Evolutionary conservation across 2,797 vertebrate species (phyloP).

Genomic region (Falco peregrinus): DNA sequence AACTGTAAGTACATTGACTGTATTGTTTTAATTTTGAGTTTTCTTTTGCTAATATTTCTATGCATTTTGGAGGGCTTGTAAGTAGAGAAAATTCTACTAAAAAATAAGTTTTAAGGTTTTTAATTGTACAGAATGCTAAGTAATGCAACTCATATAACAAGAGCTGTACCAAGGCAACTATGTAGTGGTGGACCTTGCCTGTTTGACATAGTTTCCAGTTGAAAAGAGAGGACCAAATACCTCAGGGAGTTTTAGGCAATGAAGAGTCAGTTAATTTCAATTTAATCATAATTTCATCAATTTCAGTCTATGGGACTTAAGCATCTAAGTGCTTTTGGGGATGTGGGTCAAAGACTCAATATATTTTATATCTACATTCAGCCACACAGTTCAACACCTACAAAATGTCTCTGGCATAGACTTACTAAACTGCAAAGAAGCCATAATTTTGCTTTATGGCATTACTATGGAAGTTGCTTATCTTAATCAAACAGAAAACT

Average conservation of each 20-base stretch:
- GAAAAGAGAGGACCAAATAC: background rate
- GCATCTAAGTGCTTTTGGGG: background rate
- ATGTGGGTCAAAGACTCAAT: background rate
- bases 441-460: background rate
- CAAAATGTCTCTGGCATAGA: background rate
- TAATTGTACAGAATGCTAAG: background rate
- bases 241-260: background rate
- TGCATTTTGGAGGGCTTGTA: background rate
- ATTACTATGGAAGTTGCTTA: background rate
- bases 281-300: background rate
- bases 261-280: background rate
- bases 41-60: background rate
- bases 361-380: background rate
- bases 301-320: background rate
- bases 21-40: background rate
- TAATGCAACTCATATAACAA: background rate
- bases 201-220: background rate
- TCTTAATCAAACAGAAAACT: conserved; percentile 1
- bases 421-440: background rate
- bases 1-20: background rate
- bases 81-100: background rate
- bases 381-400: background rate
- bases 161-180: background rate
- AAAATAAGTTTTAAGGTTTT: background rate
- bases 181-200: background rate